Conservation (phyloP, 2,113 vertebrate genomes). For the Sebastes fasciatus region DNA sequence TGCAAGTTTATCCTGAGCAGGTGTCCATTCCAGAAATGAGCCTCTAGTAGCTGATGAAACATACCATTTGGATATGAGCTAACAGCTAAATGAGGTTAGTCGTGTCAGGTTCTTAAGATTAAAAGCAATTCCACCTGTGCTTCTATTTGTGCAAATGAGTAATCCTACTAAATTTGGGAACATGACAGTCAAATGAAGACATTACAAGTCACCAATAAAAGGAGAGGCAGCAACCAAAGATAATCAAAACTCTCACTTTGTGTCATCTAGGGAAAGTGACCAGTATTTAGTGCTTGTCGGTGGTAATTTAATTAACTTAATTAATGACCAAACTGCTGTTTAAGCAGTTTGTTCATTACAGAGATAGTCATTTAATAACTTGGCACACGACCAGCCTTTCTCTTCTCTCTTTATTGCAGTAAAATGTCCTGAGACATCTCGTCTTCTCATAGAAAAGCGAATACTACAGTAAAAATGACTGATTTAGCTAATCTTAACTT, state of each 20-base stretch:
- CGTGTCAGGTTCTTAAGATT: not conserved
- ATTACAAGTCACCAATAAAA: not conserved
- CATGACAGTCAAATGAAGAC: not conserved
- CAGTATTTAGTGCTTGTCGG: not conserved
- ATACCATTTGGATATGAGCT: not conserved
- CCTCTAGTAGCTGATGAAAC: not conserved
- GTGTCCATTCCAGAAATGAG: conserved; percentile 22
- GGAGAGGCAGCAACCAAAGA: not conserved
- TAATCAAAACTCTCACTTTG: not conserved
- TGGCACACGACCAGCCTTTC: not conserved
- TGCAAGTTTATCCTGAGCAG: conserved; percentile 23
- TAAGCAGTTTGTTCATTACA: not conserved
- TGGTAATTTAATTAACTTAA: not conserved
- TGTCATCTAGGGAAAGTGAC: not conserved
- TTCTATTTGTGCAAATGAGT: not conserved
- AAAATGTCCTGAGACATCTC: not conserved
- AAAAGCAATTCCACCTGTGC: conserved; percentile 6
- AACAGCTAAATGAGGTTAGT: not conserved
- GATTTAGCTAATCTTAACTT: not conserved
- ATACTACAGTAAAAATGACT: not conserved
- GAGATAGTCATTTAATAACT: not conserved
- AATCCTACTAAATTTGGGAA: not conserved
- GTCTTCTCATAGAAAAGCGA: not conserved
- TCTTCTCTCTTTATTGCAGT: not conserved
- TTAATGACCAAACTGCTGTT: not conserved